A percentile compares a stretch with the other conserved stretches of the same genome.
These are phyloP conservation scores for Hoplostethus atlanticus DNA, from an alignment of 2,797 vertebrate species.

Conservation along the genomic window DNA sequence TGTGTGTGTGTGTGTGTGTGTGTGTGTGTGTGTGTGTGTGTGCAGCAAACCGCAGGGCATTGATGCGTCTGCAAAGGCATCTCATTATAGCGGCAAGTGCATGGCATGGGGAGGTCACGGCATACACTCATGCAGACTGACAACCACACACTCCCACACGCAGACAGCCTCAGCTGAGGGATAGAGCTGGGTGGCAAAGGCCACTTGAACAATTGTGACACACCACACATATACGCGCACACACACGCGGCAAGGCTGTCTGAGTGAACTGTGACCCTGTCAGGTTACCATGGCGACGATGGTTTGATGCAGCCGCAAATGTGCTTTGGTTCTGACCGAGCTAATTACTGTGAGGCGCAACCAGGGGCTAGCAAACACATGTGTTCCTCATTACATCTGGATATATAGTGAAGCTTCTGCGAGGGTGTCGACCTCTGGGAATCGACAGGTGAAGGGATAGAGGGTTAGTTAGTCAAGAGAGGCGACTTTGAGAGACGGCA, in stretches of 20 bases:
- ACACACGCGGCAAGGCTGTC: background rate
- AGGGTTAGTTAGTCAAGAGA: background rate
- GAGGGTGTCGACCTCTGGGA: background rate
- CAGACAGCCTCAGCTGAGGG: background rate
- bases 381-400: background rate
- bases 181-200: background rate
- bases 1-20: background rate
- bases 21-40: conserved; percentile 18
- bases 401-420: background rate
- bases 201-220: background rate
- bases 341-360: background rate
- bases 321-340: conserved; percentile 1
- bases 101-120: background rate
- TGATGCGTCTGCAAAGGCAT: conserved; percentile 16
- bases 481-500: too few species aligned
- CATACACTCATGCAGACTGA: conserved; percentile 1
- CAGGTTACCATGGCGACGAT: background rate
- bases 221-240: background rate
- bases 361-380: conserved; percentile 4
- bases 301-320: conserved; percentile 1
- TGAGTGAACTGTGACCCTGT: conserved; percentile 20
- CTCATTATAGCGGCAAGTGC: conserved; percentile 32
- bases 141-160: conserved; percentile 14
- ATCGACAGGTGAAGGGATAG: background rate
- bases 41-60: conserved; percentile 15